A percentile compares a stretch with the other conserved stretches of the same genome.
Evolutionary conservation across 2,797 vertebrate genomes (phyloP).

Genomic region (Mus minutoides): DNA sequence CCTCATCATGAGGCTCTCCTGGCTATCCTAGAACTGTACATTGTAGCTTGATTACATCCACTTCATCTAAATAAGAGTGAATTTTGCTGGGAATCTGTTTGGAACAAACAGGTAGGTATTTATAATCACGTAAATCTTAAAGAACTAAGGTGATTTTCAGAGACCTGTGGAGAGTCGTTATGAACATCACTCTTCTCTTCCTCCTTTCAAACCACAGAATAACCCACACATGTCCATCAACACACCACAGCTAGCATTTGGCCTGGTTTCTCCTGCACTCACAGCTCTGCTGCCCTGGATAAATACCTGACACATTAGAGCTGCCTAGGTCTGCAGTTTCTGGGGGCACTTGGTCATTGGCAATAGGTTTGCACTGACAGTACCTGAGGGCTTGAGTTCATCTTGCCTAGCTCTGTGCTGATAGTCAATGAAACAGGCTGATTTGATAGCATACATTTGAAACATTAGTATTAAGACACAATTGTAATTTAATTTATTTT

Average conservation of each 20-base stretch:
- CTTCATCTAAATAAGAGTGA: neutral
- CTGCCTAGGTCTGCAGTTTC: neutral
- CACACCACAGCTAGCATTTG: neutral
- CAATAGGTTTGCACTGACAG: neutral
- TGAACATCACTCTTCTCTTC: neutral
- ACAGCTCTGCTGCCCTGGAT: neutral
- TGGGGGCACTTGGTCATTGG: neutral
- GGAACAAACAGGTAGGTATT: neutral
- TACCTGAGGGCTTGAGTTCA: neutral
- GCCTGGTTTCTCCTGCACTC: neutral
- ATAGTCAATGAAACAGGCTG: neutral
- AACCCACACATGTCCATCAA: neutral
- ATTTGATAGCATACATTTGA: neutral
- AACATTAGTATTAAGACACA: neutral
- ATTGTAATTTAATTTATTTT: neutral
- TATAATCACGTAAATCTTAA: neutral
- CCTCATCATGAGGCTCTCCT: neutral
- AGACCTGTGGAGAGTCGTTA: slow-evolving; percentile 10
- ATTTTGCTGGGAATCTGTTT: neutral
- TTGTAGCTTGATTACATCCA: no score
- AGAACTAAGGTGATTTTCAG: neutral
- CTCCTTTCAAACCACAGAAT: neutral
- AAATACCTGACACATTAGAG: neutral
- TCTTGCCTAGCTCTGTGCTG: neutral
- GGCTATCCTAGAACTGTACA: neutral